Percentiles rank a stretch among this genome's conserved stretches.
phyloP scores from a whole-genome alignment of 2,888 invertebrate genomes.

The Apotomis betuletana region DNA sequence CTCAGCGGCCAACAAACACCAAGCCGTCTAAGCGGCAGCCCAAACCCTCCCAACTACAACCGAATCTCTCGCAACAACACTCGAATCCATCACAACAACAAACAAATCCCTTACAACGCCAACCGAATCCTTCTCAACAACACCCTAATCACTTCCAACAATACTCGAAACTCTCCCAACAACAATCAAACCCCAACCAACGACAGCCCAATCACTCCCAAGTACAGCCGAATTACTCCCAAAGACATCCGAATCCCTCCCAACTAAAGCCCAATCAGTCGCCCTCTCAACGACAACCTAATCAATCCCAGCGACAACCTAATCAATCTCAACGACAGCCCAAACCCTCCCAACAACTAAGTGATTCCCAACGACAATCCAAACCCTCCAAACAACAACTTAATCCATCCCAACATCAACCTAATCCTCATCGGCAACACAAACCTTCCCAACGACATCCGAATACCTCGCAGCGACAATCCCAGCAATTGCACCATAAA shows the following conservation, averaged over 20 bases:
- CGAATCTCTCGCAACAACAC: background rate
- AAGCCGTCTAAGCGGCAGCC: conserved; percentile 17
- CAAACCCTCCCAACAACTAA: background rate
- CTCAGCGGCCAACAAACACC: conserved; percentile 13
- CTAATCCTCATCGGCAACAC: background rate
- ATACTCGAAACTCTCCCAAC: background rate
- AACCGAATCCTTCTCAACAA: background rate
- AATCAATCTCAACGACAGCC: background rate
- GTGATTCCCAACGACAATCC: background rate
- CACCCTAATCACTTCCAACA: background rate
- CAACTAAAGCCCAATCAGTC: background rate
- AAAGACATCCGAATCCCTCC: background rate
- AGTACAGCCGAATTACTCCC: background rate
- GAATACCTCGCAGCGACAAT: background rate
- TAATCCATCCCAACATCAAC: conserved; percentile 2
- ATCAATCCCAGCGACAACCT: background rate
- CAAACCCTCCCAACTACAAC: conserved; percentile 12
- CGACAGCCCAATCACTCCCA: background rate
- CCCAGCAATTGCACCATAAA: conserved; percentile 22
- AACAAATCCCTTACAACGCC: background rate
- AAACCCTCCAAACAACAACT: background rate
- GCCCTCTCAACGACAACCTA: conserved; percentile 5
- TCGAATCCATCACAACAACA: background rate
- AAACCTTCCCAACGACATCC: conserved; percentile 7
- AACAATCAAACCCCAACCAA: background rate